Percentiles rank a stretch among this genome's conserved stretches.
These are phyloP conservation scores for Aurelia sp. DNA, from an alignment of 30 jellyfish, hydroid and myxozoan species.

Conservation along the genomic window DNA sequence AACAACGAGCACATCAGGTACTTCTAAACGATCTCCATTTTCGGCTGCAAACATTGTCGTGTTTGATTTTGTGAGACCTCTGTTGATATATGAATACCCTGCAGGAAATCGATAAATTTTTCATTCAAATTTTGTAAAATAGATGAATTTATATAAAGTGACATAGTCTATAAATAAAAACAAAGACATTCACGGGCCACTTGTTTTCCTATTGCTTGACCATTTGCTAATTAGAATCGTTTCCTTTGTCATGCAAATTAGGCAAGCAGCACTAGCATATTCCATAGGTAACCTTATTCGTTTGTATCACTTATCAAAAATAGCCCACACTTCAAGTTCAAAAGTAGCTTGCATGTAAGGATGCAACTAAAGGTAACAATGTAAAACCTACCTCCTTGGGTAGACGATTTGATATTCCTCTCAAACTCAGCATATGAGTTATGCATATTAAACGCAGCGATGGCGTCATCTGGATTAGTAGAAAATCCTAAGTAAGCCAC, in stretches of 20 bases:
- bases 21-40: conserved; percentile 82
- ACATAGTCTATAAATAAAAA: no score
- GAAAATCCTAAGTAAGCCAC: conserved; percentile 76
- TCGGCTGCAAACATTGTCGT: conserved; percentile 73
- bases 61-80: conserved; percentile 68
- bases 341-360: no score
- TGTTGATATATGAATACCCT: conserved; percentile 79
- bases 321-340: no score
- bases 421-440: conserved; percentile 48
- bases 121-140: no score
- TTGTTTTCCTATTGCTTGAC: no score
- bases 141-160: no score
- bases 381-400: conserved; percentile 27
- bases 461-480: conserved; percentile 51
- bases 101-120: conserved; percentile 7
- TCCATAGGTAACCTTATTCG: no score
- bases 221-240: no score
- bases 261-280: no score
- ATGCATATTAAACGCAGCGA: conserved; percentile 54
- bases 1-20: conserved; percentile 65
- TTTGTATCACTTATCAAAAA: no score
- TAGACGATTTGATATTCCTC: conserved; percentile 8
- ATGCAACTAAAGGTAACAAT: background rate
- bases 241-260: no score
- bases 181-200: no score